A percentile compares a stretch with the other conserved stretches of the same genome.
Conservation (phyloP, 2,797 vertebrate species). For the Falco naumanni region DNA sequence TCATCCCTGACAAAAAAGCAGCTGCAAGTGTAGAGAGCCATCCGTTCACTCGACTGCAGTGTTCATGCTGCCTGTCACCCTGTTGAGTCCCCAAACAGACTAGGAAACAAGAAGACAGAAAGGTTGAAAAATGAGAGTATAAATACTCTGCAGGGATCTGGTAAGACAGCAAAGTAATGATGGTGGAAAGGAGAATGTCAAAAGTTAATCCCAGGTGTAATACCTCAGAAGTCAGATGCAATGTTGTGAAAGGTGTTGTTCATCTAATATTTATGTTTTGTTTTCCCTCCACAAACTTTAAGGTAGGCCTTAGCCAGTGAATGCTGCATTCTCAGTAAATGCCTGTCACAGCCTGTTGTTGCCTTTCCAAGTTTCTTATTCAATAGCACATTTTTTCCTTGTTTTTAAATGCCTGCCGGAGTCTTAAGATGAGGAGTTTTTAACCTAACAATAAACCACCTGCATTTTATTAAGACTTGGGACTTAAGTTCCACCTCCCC, state of each 20-base stretch:
- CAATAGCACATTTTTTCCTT: constrained; percentile 44
- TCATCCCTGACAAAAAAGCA: not conserved
- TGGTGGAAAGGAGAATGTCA: not conserved
- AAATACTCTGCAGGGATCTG: not conserved
- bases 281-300: not conserved
- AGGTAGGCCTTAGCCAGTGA: constrained; percentile 47
- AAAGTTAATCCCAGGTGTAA: constrained; percentile 33
- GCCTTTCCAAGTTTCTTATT: constrained; percentile 67
- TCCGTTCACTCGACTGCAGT: not conserved
- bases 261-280: not conserved
- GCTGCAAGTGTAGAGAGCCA: not conserved
- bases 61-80: not conserved
- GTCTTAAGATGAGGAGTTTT: not conserved
- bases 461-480: constrained; percentile 78
- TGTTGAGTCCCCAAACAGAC: not conserved
- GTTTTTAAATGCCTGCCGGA: constrained; percentile 56
- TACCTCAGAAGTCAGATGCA: not conserved
- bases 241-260: not conserved
- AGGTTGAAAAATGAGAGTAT: not conserved
- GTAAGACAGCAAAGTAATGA: not conserved
- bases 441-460: constrained; percentile 74
- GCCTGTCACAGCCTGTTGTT: constrained; percentile 22
- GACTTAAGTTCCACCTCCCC: constrained; percentile 43
- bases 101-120: not conserved
- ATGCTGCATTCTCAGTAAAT: constrained; percentile 46